phyloP scores from a whole-genome alignment of 1,140 invertebrate species.

The Sarcophaga bullata region DNA sequence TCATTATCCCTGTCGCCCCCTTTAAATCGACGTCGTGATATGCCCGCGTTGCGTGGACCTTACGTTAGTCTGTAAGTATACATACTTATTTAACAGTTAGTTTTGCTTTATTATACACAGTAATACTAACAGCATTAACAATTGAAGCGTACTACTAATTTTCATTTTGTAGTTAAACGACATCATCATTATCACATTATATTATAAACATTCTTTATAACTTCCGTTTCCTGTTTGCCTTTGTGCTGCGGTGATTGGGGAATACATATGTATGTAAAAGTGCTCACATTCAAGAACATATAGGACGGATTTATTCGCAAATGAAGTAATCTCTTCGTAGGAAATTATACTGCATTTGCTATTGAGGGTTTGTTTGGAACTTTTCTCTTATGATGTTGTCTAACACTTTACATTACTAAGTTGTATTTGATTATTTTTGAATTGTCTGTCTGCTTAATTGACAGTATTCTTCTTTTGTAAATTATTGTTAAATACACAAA shows the following conservation, averaged over 20 bases:
- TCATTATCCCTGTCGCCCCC: conserved; percentile 67
- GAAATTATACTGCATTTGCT: neutral
- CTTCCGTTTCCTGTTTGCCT: conserved; percentile 22
- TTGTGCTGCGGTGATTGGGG: neutral
- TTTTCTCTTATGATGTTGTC: too few relatives aligned
- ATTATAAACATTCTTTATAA: conserved; percentile 26
- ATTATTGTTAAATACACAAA: too few relatives aligned
- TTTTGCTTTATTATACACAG: neutral
- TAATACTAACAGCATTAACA: too few relatives aligned
- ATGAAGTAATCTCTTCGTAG: neutral
- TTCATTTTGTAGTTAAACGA: too few relatives aligned
- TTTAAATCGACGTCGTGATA: conserved; percentile 65
- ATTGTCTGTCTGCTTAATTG: too few relatives aligned
- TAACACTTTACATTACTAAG: too few relatives aligned
- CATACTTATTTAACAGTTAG: neutral
- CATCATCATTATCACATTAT: neutral
- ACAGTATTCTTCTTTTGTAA: too few relatives aligned
- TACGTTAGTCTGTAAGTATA: conserved; percentile 67
- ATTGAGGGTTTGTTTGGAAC: neutral
- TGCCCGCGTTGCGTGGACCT: conserved; percentile 66
- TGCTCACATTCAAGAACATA: neutral
- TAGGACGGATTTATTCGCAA: too few relatives aligned
- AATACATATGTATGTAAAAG: neutral
- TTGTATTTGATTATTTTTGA: too few relatives aligned
- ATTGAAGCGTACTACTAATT: too few relatives aligned